phyloP scores from a whole-genome alignment of 1,140 invertebrate genomes.

The Psix sp. region DNA sequence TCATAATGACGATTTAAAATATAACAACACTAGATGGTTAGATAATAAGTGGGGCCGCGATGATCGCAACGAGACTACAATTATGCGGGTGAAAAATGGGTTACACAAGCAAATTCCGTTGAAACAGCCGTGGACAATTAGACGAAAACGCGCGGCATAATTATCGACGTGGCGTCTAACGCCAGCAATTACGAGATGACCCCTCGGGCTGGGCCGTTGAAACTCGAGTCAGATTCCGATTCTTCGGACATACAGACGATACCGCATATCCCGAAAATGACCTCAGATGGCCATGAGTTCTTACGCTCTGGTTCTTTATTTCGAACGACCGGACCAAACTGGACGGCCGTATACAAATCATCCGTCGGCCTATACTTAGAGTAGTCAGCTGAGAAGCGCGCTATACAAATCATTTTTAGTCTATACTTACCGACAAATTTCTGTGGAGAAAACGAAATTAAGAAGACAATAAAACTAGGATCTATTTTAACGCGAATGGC shows the following conservation, averaged over 20 bases:
- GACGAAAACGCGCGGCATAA: conserved; percentile 51
- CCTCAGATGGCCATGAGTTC: conserved; percentile 48
- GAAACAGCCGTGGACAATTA: conserved; percentile 61
- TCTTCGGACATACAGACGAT: conserved; percentile 31
- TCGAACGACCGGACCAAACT: conserved; percentile 39
- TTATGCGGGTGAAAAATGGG: conserved; percentile 66
- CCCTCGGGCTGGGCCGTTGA: conserved; percentile 30
- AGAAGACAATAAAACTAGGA: conserved; percentile 41
- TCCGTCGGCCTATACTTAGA: conserved; percentile 65
- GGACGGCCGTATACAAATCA: conserved; percentile 65
- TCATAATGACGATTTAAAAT: conserved; percentile 14
- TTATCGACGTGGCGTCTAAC: conserved; percentile 46
- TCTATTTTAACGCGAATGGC: no score
- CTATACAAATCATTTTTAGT: conserved; percentile 62
- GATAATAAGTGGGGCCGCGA: conserved; percentile 53
- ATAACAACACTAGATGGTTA: conserved; percentile 28
- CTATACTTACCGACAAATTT: conserved; percentile 53
- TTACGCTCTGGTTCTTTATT: conserved; percentile 53
- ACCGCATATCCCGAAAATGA: conserved; percentile 51
- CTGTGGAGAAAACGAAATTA: conserved; percentile 17
- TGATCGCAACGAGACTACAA: conserved; percentile 50
- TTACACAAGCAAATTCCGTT: conserved; percentile 62
- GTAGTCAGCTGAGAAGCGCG: conserved; percentile 58
- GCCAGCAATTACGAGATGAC: conserved; percentile 63
- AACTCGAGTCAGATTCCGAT: conserved; percentile 45